Evolutionary conservation across 2,797 vertebrate genomes (phyloP).

Genomic region (Chelon auratus): DNA sequence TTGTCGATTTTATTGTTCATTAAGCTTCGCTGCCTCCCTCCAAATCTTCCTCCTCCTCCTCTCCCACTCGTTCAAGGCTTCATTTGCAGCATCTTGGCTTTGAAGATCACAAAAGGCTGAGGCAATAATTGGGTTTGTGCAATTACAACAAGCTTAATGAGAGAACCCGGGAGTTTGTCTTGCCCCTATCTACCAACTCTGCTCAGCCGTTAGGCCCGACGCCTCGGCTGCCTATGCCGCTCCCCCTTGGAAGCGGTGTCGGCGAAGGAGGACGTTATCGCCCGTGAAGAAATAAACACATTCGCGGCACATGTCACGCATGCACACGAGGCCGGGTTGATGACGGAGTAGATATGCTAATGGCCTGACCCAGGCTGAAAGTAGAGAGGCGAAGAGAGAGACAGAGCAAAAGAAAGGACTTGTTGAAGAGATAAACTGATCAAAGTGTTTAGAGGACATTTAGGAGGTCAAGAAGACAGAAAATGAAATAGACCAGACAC

Average conservation of each 20-base stretch:
- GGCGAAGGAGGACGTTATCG: constrained; percentile 52
- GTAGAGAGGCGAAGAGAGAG: constrained; percentile 11
- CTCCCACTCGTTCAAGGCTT: constrained; percentile 77
- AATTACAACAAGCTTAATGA: constrained; percentile 86
- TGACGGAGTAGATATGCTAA: constrained; percentile 60
- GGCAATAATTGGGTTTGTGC: constrained; percentile 88
- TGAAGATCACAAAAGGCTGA: constrained; percentile 87
- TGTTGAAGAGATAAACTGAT: constrained; percentile 21
- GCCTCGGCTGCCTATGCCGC: background rate
- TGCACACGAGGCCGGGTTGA: constrained; percentile 19
- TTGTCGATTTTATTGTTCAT: constrained; percentile 87
- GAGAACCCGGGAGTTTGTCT: constrained; percentile 79
- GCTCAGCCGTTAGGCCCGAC: constrained; percentile 36
- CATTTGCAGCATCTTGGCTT: constrained; percentile 84
- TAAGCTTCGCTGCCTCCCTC: constrained; percentile 69
- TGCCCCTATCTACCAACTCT: constrained; percentile 68
- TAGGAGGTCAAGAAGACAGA: constrained; percentile 14
- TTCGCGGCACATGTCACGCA: constrained; percentile 10
- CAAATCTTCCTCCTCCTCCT: constrained; percentile 53
- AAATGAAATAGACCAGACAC: background rate
- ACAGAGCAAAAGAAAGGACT: constrained; percentile 15
- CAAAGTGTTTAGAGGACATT: constrained; percentile 32
- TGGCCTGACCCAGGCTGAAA: constrained; percentile 27
- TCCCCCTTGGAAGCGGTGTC: constrained; percentile 18
- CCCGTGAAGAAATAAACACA: constrained; percentile 25